Evolutionary conservation across 1,140 invertebrate species (phyloP), one percentile per base, ranked within the genome.

Genomic region (Phthorimaea operculella): DNA sequence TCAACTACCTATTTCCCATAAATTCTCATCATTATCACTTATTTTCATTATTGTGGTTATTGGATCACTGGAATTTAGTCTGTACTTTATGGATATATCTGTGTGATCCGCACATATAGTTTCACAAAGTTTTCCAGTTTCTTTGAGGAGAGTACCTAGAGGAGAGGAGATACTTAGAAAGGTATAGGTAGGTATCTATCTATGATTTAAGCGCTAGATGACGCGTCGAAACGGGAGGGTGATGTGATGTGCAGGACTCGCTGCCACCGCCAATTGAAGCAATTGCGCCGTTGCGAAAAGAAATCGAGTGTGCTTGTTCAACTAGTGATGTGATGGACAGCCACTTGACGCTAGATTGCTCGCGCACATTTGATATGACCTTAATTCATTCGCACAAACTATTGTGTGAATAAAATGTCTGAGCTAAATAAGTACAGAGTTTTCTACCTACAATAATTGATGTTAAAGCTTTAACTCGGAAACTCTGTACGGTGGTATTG

Each of bases 241-340:
- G 74, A 68, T 62, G 68, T 70, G 74, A 68, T 62, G 59, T 16
- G 44, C 16, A 28, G 39, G 39, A 2, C 39, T 11, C 3, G 39
- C 39, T 63, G 58, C 64, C 64, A 62, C 48, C 16, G 55, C 52
- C 74, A 76, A 79, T 76, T 79, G 74, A 69, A 64, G 55, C 67
- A 74, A 76, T 78, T 73, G 69, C 50, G 16, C 58, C 36, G 50
- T 60, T 51, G 64, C 69, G 62, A 79, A 74, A 78, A 76, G 68
- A 72, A 72, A 74, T 39, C 36, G 36, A 39, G 36, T 39, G 36
- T 39, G 36, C 36, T n/a, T 39, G 36, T 39, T 39, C 10, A 39
- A n/a, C 36, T n/a, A 10, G 36, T 39, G 66, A 67, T 61, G 61
- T 39, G 66, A 67, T 61, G 61, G 60, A 60, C 62, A 66, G 59